Base-by-base conservation (phyloP, 2,113 vertebrate genomes). In the Dromaius novaehollandiae region DNA sequence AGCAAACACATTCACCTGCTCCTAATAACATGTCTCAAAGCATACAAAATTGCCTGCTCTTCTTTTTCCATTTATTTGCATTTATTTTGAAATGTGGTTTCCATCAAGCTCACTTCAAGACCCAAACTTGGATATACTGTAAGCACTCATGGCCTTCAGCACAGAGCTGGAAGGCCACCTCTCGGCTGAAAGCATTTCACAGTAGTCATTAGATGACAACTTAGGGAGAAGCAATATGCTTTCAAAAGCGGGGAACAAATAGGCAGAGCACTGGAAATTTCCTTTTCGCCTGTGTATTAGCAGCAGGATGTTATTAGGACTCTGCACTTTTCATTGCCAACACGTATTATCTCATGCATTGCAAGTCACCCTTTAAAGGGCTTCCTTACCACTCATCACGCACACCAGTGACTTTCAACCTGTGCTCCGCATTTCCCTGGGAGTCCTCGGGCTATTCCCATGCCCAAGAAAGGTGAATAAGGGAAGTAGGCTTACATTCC, bases 381-480 rank as follows among this genome's bases (percentile, higher is more conserved):
- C 32, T 89, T 91, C 40, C 78, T 87, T 87, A 70, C 17, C 28
- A 40, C 21, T 80, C 40, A 53, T 10, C 14, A 6, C 50, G 40
- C 8, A 17, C 36, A 51, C 38, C n/a, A 88, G 21, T 68, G 61
- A 74, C 71, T 90, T 94, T 88, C 68, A 74, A 30, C 66, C 68
- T 53, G 71, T 53, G 58, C n/a, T 77, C 53, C 58, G 20, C 25
- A 76, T 68, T 48, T 69, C 56, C 13, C 50, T 71, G 60, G 74
- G 69, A 91, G 26, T 84, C 42, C 46, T 61, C 75, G 38, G 38
- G 60, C 63, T 85, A 51, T n/a, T 92, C 95, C 73, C 48, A 91
- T 68, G 51, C 15, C 46, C 42, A 12, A 82, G 84, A 89, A 96
- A 82, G 38, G 48, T 87, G 91, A 87, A 87, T 64, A 94, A 93